Conservation (phyloP, 2,113 vertebrate species). For the Leptobrachium ailaonicum region DNA sequence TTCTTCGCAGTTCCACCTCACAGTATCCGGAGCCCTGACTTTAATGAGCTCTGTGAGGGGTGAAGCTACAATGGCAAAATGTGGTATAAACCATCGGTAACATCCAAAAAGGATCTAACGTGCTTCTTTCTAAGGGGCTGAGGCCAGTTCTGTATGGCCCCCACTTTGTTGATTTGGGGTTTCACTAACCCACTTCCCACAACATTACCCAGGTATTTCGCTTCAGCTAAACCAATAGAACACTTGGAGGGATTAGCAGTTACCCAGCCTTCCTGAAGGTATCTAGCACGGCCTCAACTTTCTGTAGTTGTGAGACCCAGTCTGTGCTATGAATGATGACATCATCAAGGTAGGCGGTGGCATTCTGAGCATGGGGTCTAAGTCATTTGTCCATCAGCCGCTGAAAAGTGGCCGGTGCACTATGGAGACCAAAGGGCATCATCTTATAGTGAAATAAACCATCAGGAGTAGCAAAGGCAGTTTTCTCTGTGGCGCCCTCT, state of each 20-base stretch:
- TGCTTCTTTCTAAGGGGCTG: background rate
- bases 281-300: background rate
- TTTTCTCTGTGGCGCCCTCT: background rate
- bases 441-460: background rate
- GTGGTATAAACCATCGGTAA: no score
- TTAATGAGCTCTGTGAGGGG: no score
- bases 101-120: background rate
- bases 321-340: background rate
- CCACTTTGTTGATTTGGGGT: background rate
- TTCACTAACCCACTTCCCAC: background rate
- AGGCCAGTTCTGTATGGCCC: background rate
- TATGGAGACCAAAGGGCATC: background rate
- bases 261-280: no score
- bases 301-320: background rate
- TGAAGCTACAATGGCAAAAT: no score
- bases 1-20: no score
- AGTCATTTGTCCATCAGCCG: background rate
- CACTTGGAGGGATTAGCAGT: no score
- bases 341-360: background rate
- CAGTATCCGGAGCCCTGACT: no score
- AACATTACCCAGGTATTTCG: background rate
- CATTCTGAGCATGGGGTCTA: background rate
- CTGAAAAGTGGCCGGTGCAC: background rate
- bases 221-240: background rate
- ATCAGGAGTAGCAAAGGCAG: background rate